These are phyloP conservation scores for Setophaga petechia DNA, from an alignment of 2,113 vertebrate genomes.

Conservation along the genomic window DNA sequence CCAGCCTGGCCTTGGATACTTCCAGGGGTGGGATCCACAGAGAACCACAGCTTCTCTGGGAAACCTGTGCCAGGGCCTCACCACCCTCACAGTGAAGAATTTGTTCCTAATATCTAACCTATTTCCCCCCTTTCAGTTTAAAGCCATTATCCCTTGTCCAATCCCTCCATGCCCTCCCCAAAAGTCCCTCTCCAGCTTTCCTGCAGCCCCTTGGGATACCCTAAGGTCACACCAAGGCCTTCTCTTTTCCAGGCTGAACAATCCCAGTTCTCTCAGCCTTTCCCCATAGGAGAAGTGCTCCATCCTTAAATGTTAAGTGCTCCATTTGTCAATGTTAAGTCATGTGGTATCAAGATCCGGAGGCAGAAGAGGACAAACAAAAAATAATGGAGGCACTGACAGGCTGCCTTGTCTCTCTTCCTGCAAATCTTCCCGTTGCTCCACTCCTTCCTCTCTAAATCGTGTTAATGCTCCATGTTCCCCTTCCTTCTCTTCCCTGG, in stretches of 20 bases:
- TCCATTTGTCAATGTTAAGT: not conserved
- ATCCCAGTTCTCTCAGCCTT: not conserved
- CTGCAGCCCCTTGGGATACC: not conserved
- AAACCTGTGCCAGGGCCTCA: not conserved
- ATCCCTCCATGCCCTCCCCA: too few relatives aligned
- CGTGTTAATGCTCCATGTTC: not conserved
- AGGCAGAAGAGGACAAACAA: not conserved
- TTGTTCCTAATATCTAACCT: not conserved
- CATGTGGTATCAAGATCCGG: fast-evolving
- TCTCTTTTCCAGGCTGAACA: not conserved
- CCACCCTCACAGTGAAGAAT: not conserved
- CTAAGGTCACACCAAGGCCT: not conserved
- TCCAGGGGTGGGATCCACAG: not conserved
- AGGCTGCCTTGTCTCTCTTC: not conserved
- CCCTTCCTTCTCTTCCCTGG: not conserved
- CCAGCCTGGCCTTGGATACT: not conserved
- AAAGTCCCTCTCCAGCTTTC: not conserved
- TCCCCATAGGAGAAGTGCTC: not conserved
- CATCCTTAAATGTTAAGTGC: not conserved
- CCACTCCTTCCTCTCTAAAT: not conserved
- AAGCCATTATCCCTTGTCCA: not conserved
- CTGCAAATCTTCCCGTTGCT: not conserved
- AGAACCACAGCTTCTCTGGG: not conserved
- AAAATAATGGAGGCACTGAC: not conserved
- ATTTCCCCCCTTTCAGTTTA: not conserved